Percentiles rank a stretch among this genome's conserved stretches.
These are phyloP conservation scores for Cephus rjabovi DNA, from an alignment of 2,888 invertebrate genomes.

Conservation along the genomic window DNA sequence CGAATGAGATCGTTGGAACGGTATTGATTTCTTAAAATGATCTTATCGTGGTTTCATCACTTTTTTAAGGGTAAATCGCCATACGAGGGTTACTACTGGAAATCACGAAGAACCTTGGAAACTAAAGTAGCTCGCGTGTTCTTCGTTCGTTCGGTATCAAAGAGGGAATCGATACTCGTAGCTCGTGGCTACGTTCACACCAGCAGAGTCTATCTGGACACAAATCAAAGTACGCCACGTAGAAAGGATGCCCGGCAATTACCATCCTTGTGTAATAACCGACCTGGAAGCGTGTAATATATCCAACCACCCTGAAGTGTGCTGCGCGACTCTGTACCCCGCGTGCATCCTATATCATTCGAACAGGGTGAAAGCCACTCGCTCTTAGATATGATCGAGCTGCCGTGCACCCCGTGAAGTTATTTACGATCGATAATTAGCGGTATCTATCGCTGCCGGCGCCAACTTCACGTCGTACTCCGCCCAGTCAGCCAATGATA, in stretches of 20 bases:
- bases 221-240: constrained; percentile 40
- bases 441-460: constrained; percentile 67
- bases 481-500: constrained; percentile 58
- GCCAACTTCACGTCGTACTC: constrained; percentile 52
- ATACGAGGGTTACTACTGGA: no score
- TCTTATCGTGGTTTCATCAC: no score
- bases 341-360: constrained; percentile 39
- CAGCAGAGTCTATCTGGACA: constrained; percentile 32
- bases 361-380: constrained; percentile 35
- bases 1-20: no score
- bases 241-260: constrained; percentile 44
- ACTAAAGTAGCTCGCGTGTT: background rate
- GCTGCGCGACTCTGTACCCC: constrained; percentile 12
- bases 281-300: constrained; percentile 55
- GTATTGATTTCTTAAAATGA: no score
- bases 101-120: no score
- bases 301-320: constrained; percentile 56
- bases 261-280: constrained; percentile 58
- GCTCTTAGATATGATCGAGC: constrained; percentile 54
- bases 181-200: constrained; percentile 36
- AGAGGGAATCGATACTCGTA: constrained; percentile 45
- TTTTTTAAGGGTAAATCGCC: no score
- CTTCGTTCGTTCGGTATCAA: constrained; percentile 34
- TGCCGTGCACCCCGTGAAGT: constrained; percentile 55
- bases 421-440: constrained; percentile 68